Evolutionary conservation across 2,113 vertebrate genomes (phyloP), one percentile per base, ranked within the genome.

Genomic region (Hippocampus comes): DNA sequence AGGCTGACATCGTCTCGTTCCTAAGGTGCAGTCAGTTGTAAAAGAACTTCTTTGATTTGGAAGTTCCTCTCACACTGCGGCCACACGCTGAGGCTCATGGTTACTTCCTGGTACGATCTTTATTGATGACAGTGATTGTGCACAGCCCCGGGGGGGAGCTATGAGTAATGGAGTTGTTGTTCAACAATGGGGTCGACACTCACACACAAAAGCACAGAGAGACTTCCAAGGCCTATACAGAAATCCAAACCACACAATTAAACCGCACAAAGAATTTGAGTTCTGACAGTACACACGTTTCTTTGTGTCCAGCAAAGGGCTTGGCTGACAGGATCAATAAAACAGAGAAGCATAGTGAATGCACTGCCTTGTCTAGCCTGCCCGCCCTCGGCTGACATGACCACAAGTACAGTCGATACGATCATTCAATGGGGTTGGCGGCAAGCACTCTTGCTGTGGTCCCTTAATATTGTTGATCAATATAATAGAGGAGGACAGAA

Each of bases 121-220:
- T 86, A 88, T 83, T 86, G 86, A 91, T 83, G 89, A 84, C 88
- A 85, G 51, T 79, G 89, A 91, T 90, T 88, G 89, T 89, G 86
- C 79, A 70, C 72, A 51, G 84, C 88, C 89, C 82, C 84, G 10
- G 5, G 85, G 5, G 85, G 84, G 86, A 83, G 59, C 84, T 80
- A 76, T 88, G 84, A 78, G 80, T 85, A 88, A 87, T 86, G 85
- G 84, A 85, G 87, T 89, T 88, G 86, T 89, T 91, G 69, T 80
- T 82, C 77, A 72, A 77, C 69, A 82, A 78, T 72, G 69, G 27
- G 59, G 76, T 59, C 18, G 57, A n/a, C 43, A 59, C 67, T 61
- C 67, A 49, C 61, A 61, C 72, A 68, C 59, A 72, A 72, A 73
- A 60, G 56, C 63, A 60, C 60, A 70, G 70, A 41, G 18, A 27